These are phyloP conservation scores for Metalampra italica DNA, from an alignment of 2,888 invertebrate species.

Conservation along the genomic window DNA sequence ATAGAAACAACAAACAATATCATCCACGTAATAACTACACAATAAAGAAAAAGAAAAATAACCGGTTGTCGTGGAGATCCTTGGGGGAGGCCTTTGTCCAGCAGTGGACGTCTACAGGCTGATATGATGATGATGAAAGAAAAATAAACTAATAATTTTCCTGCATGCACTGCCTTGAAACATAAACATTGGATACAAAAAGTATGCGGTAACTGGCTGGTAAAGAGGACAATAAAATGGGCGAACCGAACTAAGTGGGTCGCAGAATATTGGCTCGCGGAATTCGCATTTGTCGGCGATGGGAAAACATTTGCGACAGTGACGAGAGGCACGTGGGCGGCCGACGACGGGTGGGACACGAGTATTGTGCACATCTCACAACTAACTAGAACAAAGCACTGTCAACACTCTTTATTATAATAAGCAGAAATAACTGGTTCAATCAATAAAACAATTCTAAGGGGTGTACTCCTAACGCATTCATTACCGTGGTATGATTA, in stretches of 20 bases:
- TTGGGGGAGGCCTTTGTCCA: too few species aligned
- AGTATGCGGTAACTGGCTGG: constrained; percentile 11
- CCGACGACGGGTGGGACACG: constrained; percentile 30
- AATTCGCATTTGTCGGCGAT: constrained; percentile 28
- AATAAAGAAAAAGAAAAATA: too few species aligned
- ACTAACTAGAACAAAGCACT: constrained; percentile 2
- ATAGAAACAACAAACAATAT: too few species aligned
- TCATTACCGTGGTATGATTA: constrained; percentile 1
- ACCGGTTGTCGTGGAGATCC: too few species aligned
- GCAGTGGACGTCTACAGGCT: too few species aligned
- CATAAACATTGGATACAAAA: background rate
- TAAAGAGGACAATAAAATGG: constrained; percentile 31
- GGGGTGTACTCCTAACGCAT: background rate
- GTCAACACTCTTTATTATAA: background rate
- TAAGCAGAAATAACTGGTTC: background rate
- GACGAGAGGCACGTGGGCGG: constrained; percentile 52
- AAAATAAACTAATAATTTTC: too few species aligned
- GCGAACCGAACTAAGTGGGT: constrained; percentile 41
- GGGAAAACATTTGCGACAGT: constrained; percentile 52
- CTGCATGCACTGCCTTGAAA: background rate
- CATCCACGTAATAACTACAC: too few species aligned
- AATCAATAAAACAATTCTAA: background rate
- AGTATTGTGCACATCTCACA: background rate
- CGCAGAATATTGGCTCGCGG: constrained; percentile 38
- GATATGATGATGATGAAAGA: too few species aligned